Percentiles rank a stretch among this genome's conserved stretches.
Conservation (phyloP, 2,113 vertebrate genomes). For the Esox niger region DNA sequence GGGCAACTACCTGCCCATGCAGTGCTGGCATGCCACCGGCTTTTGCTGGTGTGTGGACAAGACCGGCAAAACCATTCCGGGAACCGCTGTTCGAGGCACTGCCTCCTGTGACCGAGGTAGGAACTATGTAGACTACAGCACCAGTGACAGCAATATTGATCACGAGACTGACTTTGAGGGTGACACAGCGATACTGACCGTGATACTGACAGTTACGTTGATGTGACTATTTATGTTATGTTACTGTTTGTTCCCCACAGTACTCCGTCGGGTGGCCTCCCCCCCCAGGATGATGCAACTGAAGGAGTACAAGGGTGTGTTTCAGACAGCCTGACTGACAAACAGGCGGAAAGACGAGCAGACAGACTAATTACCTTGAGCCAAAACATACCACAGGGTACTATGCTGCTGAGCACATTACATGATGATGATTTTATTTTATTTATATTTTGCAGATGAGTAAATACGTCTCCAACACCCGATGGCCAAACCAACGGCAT, state of each 20-base stretch:
- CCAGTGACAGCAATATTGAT: too few relatives aligned
- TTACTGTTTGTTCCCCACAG: too few relatives aligned
- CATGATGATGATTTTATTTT: slow-evolving; percentile 7
- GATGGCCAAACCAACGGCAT: neutral
- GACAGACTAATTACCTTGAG: neutral
- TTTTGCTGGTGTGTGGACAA: slow-evolving; percentile 91
- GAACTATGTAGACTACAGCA: neutral
- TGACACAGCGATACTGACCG: too few relatives aligned
- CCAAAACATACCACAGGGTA: neutral
- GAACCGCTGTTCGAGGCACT: slow-evolving; percentile 60
- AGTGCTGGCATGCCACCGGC: slow-evolving; percentile 78
- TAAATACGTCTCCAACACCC: neutral
- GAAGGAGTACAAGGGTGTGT: slow-evolving; percentile 38
- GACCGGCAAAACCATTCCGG: slow-evolving; percentile 72
- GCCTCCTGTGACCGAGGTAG: slow-evolving; percentile 71
- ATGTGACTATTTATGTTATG: neutral
- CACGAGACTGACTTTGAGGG: too few relatives aligned
- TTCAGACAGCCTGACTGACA: neutral
- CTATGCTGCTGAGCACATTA: neutral
- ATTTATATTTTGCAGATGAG: slow-evolving; percentile 37
- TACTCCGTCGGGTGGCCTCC: slow-evolving; percentile 3
- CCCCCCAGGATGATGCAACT: slow-evolving; percentile 29
- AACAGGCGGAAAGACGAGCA: neutral
- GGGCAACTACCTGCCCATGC: slow-evolving; percentile 81
- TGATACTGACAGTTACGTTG: too few relatives aligned